These are phyloP conservation scores for Drosophila monieri DNA, from an alignment of 2,888 invertebrate species.

Conservation along the genomic window DNA sequence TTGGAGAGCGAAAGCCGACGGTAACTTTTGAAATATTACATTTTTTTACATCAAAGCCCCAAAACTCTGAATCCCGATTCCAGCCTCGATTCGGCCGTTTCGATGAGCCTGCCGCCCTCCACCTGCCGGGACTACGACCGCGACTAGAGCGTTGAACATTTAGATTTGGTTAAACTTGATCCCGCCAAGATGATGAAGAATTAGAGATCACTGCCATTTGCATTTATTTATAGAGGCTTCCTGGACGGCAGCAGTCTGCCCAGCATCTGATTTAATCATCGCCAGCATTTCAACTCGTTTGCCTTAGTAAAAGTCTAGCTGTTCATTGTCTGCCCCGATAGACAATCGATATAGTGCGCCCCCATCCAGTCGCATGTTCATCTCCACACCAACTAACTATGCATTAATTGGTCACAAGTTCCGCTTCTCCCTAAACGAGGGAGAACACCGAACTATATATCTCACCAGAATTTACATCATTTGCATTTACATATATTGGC, in stretches of 20 bases:
- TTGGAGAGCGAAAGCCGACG: conserved; percentile 95
- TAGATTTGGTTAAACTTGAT: conserved; percentile 57
- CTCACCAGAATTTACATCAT: conserved; percentile 45
- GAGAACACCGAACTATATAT: conserved; percentile 73
- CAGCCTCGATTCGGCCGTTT: conserved; percentile 84
- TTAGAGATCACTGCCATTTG: conserved; percentile 73
- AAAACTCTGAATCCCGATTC: conserved; percentile 16
- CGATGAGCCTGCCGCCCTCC: conserved; percentile 84
- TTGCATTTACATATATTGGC: conserved; percentile 49
- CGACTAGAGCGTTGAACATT: conserved; percentile 58
- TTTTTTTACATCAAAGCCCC: no score
- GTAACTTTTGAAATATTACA: conserved; percentile 54
- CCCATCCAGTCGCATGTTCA: conserved; percentile 58
- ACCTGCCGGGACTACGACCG: conserved; percentile 83
- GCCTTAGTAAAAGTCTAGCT: conserved; percentile 68
- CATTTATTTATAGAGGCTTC: conserved; percentile 64
- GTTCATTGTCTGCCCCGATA: conserved; percentile 82
- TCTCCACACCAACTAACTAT: conserved; percentile 23
- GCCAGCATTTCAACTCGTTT: conserved; percentile 32
- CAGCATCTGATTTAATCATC: conserved; percentile 29
- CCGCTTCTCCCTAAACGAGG: conserved; percentile 75
- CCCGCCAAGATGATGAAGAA: conserved; percentile 65
- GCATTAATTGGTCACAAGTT: conserved; percentile 77
- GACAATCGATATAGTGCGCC: conserved; percentile 83
- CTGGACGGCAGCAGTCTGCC: conserved; percentile 38